Conservation (phyloP, 2,113 vertebrate species). For the Pristiophorus japonicus region DNA sequence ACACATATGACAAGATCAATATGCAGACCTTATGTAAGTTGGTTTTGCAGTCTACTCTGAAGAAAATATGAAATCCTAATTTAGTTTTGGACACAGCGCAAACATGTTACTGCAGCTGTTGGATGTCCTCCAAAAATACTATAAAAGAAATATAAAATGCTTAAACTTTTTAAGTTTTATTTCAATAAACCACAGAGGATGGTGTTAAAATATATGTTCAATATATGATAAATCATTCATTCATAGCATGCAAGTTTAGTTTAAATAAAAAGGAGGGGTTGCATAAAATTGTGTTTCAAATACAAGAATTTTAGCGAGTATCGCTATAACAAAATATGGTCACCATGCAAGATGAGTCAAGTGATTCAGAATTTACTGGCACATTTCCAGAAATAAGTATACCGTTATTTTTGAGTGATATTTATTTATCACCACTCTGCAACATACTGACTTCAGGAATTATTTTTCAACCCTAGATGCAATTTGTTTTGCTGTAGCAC, state of each 20-base stretch:
- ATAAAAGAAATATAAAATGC: not conserved
- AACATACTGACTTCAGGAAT: not conserved
- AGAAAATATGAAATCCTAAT: constrained; percentile 20
- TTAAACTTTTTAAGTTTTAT: not conserved
- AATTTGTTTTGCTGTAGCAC: not conserved
- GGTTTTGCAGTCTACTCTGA: constrained; percentile 11
- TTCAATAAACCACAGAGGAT: not conserved
- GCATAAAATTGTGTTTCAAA: constrained; percentile 29
- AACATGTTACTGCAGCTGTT: constrained; percentile 10
- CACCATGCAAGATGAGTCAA: constrained; percentile 24
- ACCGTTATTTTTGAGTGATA: not conserved
- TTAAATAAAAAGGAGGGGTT: not conserved
- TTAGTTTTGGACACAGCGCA: constrained; percentile 19
- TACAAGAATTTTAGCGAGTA: constrained; percentile 7
- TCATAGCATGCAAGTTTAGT: not conserved
- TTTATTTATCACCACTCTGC: not conserved
- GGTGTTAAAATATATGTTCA: not conserved
- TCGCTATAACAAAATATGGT: not conserved
- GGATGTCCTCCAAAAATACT: constrained; percentile 7
- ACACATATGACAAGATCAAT: constrained; percentile 8
- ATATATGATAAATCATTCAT: not conserved
- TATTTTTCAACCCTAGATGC: not conserved
- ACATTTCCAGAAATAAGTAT: not conserved
- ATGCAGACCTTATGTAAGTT: not conserved
- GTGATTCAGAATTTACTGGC: constrained; percentile 32